Conservation (phyloP, 2,113 vertebrate genomes). For the Pitta sordida region DNA sequence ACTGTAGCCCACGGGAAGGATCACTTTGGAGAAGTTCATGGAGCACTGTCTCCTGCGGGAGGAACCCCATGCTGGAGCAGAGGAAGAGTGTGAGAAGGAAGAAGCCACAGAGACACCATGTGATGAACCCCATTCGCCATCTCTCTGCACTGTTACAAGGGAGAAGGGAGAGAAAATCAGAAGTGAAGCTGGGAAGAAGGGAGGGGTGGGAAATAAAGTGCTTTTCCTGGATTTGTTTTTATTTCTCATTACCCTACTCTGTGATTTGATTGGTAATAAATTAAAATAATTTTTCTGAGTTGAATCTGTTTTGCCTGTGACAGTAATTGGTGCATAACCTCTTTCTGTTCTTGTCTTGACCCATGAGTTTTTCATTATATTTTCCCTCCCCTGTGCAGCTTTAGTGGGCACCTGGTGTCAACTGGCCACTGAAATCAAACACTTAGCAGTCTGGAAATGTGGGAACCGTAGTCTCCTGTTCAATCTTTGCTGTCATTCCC, state of each 20-base stretch:
- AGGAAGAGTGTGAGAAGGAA: not conserved
- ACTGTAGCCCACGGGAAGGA: not conserved
- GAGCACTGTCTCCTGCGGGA: not conserved
- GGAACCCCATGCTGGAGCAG: rapidly evolving
- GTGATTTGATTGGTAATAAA: not conserved
- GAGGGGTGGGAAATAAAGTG: not conserved
- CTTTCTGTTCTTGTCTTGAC: not conserved
- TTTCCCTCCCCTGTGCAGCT: not conserved
- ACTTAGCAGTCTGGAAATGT: not conserved
- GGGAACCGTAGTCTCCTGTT: not conserved
- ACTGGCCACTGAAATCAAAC: not conserved
- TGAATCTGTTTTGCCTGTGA: not conserved
- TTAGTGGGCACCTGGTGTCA: not conserved
- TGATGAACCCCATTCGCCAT: not conserved
- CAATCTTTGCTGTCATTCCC: not conserved
- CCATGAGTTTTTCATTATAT: not conserved
- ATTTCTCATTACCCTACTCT: not conserved
- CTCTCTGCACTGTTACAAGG: rapidly evolving
- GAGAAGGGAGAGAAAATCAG: not conserved
- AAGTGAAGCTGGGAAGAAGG: not conserved
- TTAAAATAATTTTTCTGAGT: not conserved
- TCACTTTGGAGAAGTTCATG: rapidly evolving
- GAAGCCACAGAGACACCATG: rapidly evolving
- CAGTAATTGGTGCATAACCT: not conserved
- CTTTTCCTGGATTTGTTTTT: not conserved